These are phyloP conservation scores for Julus scandinavius DNA, from an alignment of 2,888 invertebrate genomes.

Conservation along the genomic window DNA sequence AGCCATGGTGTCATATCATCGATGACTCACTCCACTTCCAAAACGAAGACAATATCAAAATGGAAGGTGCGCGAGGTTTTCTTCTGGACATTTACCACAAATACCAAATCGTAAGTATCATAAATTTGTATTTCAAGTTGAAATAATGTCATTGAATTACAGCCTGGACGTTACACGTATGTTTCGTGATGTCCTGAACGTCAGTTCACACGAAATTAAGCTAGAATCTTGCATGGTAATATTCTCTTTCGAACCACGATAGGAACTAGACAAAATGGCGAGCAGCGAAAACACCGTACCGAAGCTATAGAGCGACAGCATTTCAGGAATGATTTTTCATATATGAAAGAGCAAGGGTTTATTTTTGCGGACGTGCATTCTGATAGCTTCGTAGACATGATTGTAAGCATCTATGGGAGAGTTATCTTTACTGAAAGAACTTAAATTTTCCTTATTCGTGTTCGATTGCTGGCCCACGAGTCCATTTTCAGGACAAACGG, in stretches of 20 bases:
- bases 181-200: background rate
- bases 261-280: constrained; percentile 26
- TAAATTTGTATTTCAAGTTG: constrained; percentile 20
- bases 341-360: background rate
- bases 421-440: background rate
- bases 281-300: background rate
- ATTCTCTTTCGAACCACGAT: background rate
- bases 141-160: constrained; percentile 3
- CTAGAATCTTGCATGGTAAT: constrained; percentile 13
- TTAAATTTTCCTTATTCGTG: background rate
- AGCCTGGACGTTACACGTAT: background rate
- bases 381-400: background rate
- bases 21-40: constrained; percentile 1
- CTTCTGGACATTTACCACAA: constrained; percentile 16
- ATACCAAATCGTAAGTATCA: background rate
- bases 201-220: constrained; percentile 14
- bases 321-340: background rate
- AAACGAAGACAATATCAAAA: constrained; percentile 24
- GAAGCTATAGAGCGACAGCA: background rate
- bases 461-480: background rate
- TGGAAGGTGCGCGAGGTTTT: background rate
- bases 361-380: background rate
- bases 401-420: constrained; percentile 14
- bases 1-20: background rate
- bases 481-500: constrained; percentile 16